Evolutionary conservation across 2,797 vertebrate species (phyloP), one percentile per base, ranked within the genome.

Genomic region (Pterois miles): DNA sequence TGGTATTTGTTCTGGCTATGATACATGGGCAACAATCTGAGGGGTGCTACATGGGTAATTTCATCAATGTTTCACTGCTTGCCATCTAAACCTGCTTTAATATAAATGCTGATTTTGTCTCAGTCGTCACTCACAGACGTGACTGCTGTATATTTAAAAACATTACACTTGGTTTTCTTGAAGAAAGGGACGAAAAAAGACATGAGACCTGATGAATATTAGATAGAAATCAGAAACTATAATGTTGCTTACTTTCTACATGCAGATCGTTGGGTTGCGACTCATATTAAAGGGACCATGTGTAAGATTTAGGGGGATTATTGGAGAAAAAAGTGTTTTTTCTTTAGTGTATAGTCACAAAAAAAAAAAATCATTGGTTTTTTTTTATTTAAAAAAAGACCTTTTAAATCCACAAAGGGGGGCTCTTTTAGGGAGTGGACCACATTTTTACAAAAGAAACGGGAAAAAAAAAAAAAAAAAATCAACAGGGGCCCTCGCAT

Each of bases 1-100:
- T 88, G 82, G 82, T 88, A 91, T 92, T 91, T 92, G 89, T 87
- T 86, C 89, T 71, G 81, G 85, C 90, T 81, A 76, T 93, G 92
- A 93, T 91, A 86, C 92, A 93, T 89, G 87, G 82, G 65, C 64
- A 82, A 65, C 74, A 65, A 81, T 85, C 73, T 80, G 77, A 86
- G 80, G 67, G 73, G 78, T 84, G 86, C 81, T 85, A 65, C 82
- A 90, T 27, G 83, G 86, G 83, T 87, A 92, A 92, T 93, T 91
- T 89, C 86, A 65, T 87, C 90, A 83, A 76, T 88, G 78, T 85
- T 88, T 90, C 88, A 90, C 77, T 58, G 86, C 86, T 68, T 60
- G 69, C 74, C 43, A 57, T 74, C 59, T 22, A 81, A 88, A 81
- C 58, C 76, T 23, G 57, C 78, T 85, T 23, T 59, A 71, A 85